A percentile compares a stretch with the other conserved stretches of the same genome.
Evolutionary conservation across 2,888 invertebrate genomes (phyloP).

Genomic region (Ernsta delagoae): DNA sequence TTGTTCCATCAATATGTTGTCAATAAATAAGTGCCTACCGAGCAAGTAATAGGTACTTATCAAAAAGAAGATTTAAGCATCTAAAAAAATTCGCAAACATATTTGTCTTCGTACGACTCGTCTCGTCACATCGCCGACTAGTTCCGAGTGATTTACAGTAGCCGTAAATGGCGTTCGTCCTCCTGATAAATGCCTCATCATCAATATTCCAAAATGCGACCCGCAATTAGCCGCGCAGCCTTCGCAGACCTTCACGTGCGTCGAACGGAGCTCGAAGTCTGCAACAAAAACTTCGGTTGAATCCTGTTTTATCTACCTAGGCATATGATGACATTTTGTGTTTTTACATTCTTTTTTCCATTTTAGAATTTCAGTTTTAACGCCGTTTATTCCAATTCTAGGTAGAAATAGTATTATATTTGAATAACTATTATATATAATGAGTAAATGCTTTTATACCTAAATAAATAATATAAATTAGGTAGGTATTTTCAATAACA

Average conservation of each 20-base stretch:
- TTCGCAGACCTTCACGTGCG: constrained; percentile 79
- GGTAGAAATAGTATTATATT: too few species aligned
- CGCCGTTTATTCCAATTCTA: constrained; percentile 16
- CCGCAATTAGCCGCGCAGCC: constrained; percentile 82
- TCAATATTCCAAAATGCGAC: constrained; percentile 85
- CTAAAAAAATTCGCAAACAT: constrained; percentile 73
- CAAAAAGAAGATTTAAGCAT: constrained; percentile 70
- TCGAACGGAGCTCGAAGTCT: constrained; percentile 50
- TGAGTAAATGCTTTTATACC: too few species aligned
- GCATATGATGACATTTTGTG: constrained; percentile 63
- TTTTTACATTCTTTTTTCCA: constrained; percentile 48
- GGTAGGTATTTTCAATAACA: too few species aligned
- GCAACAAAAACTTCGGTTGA: constrained; percentile 70
- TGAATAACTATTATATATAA: too few species aligned
- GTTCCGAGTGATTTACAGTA: constrained; percentile 81
- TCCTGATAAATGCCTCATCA: constrained; percentile 83
- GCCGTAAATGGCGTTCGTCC: constrained; percentile 80
- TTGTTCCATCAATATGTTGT: constrained; percentile 41
- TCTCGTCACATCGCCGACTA: constrained; percentile 78
- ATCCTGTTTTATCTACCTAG: constrained; percentile 74
- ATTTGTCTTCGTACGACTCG: constrained; percentile 77
- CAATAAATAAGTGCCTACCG: constrained; percentile 55
- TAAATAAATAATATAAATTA: too few species aligned
- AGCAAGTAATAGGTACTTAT: constrained; percentile 42
- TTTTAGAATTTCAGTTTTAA: constrained; percentile 29